These are phyloP conservation scores for Baryphthengus martii DNA, from an alignment of 2,113 vertebrate species.

Conservation along the genomic window DNA sequence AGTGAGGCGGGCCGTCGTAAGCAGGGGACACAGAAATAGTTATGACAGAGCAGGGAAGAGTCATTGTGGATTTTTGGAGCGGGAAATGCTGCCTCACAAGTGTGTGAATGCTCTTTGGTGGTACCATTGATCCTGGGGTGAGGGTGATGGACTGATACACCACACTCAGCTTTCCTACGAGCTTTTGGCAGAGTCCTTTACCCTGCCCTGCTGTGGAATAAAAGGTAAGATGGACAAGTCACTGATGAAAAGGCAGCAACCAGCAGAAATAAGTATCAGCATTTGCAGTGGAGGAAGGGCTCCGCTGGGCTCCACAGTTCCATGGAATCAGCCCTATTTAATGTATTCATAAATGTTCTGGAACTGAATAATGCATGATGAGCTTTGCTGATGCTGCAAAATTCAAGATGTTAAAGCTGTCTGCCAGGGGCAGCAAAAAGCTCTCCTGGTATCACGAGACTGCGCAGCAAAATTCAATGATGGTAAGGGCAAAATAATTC, in stretches of 20 bases:
- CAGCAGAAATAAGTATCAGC: background rate
- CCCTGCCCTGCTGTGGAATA: background rate
- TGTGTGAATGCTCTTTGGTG: background rate
- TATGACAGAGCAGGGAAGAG: background rate
- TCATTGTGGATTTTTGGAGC: background rate
- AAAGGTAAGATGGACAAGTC: background rate
- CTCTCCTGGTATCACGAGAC: background rate
- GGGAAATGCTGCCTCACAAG: background rate
- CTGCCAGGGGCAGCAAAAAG: background rate
- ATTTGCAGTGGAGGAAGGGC: background rate
- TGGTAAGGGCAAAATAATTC: background rate
- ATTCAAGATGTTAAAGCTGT: background rate
- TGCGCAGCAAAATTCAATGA: background rate
- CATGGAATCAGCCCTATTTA: rapidly evolving
- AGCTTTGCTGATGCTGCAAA: background rate
- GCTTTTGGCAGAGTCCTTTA: background rate
- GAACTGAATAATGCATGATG: background rate
- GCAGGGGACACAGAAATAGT: background rate
- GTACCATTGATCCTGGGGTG: background rate
- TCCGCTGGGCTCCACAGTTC: background rate
- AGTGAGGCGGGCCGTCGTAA: rapidly evolving
- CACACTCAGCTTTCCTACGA: background rate
- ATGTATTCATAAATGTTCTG: background rate
- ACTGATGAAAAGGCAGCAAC: background rate
- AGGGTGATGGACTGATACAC: background rate